Evolutionary conservation across 92 coral and sea anemone species (phyloP), one percentile per base, ranked within the genome.

Genomic region (Siderastrea radians): DNA sequence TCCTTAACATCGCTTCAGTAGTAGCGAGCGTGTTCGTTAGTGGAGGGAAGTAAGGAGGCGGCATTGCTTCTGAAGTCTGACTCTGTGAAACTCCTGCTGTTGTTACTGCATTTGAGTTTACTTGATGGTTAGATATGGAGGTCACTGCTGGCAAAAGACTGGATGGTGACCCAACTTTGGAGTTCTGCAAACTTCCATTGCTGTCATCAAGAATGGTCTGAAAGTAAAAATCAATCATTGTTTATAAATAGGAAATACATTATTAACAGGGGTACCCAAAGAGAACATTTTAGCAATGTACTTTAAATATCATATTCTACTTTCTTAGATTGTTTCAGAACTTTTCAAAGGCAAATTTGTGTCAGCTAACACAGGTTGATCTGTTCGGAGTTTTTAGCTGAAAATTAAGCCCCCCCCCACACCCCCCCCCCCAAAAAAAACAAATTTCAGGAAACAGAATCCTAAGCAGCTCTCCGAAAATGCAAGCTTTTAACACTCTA

Each of bases 131-230:
- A 16, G 52, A 46, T 57, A 50, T 26, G 19, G 84, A 77, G 53
- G 60, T 75, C 26, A 74, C 7, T 6, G 88, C 26, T 3, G 82
- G 45, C 47, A 52, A 44, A 13, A 60, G 6, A 57, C 59, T 66
- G n/a, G 75, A 52, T 14, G 83, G 68, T 10, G 73, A 59, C 10
- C 46, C 84, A 19, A 38, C 46, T 57, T 45, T 70, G 6, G 87
- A 84, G 44, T 63, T 84, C 47, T 73, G 87, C 26, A 62, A 62
- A 38, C 47, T 55, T 66, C 88, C 94, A 43, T 51, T 75, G 43
- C 65, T 81, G 69, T 92, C 87, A 38, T 92, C 95, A 44, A 81
- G 87, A 44, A 92, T 74, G 52, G 95, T 92, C 95, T 92, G 73
- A 49, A 12, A 19, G 19, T 6, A 50, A 68, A 79, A 64, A 64